Percentiles rank a stretch among this genome's conserved stretches.
Evolutionary conservation across 2,888 invertebrate species (phyloP).

Genomic region (Eremobia ochroleuca): DNA sequence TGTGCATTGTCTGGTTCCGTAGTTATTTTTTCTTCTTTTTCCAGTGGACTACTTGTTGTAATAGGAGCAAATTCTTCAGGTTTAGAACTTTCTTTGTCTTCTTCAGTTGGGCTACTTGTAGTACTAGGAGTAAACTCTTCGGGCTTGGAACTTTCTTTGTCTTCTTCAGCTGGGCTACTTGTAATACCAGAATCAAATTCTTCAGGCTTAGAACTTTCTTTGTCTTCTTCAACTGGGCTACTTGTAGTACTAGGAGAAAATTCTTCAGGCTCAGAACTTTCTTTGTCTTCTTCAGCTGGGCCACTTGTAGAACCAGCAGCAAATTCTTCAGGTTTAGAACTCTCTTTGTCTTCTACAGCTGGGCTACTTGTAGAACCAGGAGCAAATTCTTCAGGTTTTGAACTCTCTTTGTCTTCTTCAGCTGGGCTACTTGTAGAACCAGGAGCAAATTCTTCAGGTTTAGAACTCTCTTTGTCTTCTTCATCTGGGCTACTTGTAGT

Average conservation of each 20-base stretch:
- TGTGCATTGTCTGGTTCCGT: constrained; percentile 65
- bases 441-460: neutral
- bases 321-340: constrained; percentile 52
- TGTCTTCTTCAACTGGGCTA: constrained; percentile 52
- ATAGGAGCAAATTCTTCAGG: constrained; percentile 27
- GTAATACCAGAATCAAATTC: neutral
- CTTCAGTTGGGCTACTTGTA: constrained; percentile 62
- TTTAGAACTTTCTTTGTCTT: constrained; percentile 40
- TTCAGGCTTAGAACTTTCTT: constrained; percentile 23
- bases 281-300: constrained; percentile 1
- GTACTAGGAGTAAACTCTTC: constrained; percentile 23
- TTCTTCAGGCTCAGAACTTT: constrained; percentile 12
- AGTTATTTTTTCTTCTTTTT: constrained; percentile 48
- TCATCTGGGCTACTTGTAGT: constrained; percentile 49
- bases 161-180: constrained; percentile 49
- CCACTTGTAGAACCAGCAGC: neutral
- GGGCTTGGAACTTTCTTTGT: constrained; percentile 43
- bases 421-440: constrained; percentile 48
- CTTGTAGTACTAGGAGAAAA: neutral
- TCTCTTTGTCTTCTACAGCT: constrained; percentile 35
- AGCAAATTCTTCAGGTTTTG: constrained; percentile 27
- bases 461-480: constrained; percentile 32
- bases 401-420: constrained; percentile 55
- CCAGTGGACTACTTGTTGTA: constrained; percentile 36
- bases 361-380: constrained; percentile 28